Conservation (phyloP, 2,888 invertebrate species). For the Ecdyonurus torrentis region DNA sequence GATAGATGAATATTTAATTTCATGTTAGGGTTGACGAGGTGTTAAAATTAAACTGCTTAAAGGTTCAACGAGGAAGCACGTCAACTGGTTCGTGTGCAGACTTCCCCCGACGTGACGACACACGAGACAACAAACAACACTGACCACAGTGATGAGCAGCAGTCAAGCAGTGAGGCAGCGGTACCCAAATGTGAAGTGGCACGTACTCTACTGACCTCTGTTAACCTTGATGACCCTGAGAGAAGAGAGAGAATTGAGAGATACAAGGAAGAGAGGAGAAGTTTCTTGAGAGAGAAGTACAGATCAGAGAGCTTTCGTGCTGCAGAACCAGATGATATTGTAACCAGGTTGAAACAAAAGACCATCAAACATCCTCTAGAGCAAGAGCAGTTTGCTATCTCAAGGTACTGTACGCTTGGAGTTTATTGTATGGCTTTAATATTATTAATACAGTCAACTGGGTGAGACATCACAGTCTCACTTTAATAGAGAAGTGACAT, state of each 20-base stretch:
- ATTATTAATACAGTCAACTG: too few species aligned
- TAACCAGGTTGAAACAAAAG: slow-evolving; percentile 37
- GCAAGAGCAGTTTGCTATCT: slow-evolving; percentile 11
- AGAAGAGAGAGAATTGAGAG: slow-evolving; percentile 73
- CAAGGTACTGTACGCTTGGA: too few species aligned
- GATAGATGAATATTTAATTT: too few species aligned
- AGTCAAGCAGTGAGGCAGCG: background rate
- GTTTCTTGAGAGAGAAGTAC: slow-evolving; percentile 70
- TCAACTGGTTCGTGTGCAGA: slow-evolving; percentile 16
- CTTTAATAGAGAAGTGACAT: too few species aligned
- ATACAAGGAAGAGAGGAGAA: slow-evolving; percentile 79
- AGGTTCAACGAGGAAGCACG: slow-evolving; percentile 29
- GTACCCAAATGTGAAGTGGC: slow-evolving; percentile 13
- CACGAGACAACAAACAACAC: background rate
- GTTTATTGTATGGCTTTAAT: too few species aligned
- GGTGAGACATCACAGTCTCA: too few species aligned
- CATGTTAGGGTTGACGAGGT: too few species aligned
- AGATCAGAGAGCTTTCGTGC: slow-evolving; percentile 35
- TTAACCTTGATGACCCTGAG: slow-evolving; percentile 30
- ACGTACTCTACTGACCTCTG: slow-evolving; percentile 8
- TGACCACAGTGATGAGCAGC: background rate
- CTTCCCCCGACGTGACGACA: slow-evolving; percentile 16
- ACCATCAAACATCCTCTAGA: slow-evolving; percentile 17
- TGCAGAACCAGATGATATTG: slow-evolving; percentile 39
- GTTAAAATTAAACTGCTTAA: too few species aligned